Evolutionary conservation across 2,888 invertebrate genomes (phyloP).

Genomic region (Peribatodes rhomboidaria): DNA sequence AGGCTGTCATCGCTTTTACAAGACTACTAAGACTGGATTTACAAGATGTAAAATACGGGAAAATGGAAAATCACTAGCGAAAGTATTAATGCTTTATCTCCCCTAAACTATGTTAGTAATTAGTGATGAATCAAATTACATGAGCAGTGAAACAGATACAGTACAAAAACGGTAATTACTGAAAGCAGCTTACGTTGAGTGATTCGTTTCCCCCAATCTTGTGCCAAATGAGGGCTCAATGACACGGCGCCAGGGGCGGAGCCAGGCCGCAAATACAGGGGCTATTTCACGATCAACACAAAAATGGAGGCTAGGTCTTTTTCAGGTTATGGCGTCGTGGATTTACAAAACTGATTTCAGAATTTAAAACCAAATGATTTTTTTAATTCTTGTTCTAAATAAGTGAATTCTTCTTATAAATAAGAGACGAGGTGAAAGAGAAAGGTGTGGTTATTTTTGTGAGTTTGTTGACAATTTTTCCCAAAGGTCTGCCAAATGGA

Average conservation of each 20-base stretch:
- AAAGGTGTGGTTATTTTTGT: no score
- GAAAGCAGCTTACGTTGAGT: conserved; percentile 34
- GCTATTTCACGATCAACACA: neutral
- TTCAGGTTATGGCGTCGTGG: no score
- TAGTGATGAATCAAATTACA: conserved; percentile 6
- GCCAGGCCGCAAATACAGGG: neutral
- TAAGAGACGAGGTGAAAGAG: no score
- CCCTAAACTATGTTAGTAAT: neutral
- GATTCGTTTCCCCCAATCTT: conserved; percentile 34
- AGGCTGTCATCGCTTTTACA: no score
- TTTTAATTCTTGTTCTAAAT: no score
- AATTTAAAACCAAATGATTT: no score
- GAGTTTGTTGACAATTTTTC: no score
- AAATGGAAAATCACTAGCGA: neutral
- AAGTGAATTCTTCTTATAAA: no score
- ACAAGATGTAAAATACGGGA: neutral
- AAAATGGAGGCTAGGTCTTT: neutral
- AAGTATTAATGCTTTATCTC: neutral
- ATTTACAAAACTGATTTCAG: no score
- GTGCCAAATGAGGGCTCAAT: conserved; percentile 33
- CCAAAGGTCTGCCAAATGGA: no score
- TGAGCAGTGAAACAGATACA: conserved; percentile 19
- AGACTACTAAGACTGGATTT: no score
- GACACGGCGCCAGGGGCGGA: conserved; percentile 17
- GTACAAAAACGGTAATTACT: conserved; percentile 31